Conservation (phyloP, 1,140 invertebrate genomes). For the Drosophila grimshawi region DNA sequence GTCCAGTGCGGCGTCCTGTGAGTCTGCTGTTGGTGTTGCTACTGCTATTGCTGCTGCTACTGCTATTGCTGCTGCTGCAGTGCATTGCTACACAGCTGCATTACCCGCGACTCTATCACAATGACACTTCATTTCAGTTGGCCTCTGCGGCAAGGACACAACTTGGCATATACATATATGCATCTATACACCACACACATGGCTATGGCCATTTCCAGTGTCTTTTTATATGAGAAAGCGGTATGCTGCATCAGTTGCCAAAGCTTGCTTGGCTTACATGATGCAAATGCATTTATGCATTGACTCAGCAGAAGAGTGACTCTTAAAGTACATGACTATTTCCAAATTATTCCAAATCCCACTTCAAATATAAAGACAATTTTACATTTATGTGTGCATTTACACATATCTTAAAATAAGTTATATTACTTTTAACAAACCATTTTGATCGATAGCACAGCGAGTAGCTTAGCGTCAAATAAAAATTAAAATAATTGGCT, state of each 20-base stretch:
- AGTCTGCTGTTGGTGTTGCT: constrained; percentile 16
- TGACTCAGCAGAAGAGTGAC: constrained; percentile 21
- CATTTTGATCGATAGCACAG: no score
- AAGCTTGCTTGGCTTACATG: constrained; percentile 40
- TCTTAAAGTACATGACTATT: constrained; percentile 12
- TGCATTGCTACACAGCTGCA: constrained; percentile 57
- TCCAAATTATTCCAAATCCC: neutral
- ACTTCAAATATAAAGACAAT: no score
- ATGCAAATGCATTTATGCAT: constrained; percentile 50
- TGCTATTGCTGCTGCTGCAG: constrained; percentile 27
- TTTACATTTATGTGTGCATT: no score
- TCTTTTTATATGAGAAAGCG: constrained; percentile 48
- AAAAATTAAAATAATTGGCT: no score
- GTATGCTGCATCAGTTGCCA: constrained; percentile 17
- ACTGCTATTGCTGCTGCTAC: neutral
- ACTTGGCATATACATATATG: constrained; percentile 41
- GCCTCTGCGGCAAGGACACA: constrained; percentile 65
- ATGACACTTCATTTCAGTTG: constrained; percentile 81
- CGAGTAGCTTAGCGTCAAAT: no score
- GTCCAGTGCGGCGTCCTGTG: constrained; percentile 50
- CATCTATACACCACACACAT: constrained; percentile 17
- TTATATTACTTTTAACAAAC: neutral
- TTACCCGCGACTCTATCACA: constrained; percentile 72
- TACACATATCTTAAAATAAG: neutral
- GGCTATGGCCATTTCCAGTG: constrained; percentile 45